A percentile compares a stretch with the other conserved stretches of the same genome.
Conservation (phyloP, 2,797 vertebrate species). For the Okamejei kenojei region DNA sequence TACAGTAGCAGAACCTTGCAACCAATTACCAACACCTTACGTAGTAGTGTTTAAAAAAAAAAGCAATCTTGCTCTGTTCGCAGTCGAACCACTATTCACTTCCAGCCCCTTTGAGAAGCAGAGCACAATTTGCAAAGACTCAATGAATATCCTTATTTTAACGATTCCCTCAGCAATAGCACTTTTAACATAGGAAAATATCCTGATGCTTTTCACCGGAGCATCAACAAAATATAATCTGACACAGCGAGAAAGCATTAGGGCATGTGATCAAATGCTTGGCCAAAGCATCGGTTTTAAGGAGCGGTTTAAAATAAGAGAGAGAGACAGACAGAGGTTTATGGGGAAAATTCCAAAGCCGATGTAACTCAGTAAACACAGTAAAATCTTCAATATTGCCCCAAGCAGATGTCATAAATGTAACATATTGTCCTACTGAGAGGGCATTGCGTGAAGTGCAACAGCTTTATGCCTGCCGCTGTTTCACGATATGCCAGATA, state of each 20-base stretch:
- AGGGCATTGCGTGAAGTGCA: neutral
- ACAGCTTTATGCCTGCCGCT: neutral
- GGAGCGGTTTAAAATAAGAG: neutral
- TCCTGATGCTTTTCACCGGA: neutral
- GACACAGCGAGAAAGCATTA: neutral
- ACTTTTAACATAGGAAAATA: neutral
- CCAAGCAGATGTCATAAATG: neutral
- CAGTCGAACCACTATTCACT: neutral
- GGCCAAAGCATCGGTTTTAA: neutral
- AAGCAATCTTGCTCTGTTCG: neutral
- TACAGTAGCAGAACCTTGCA: constrained; percentile 30
- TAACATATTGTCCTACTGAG: neutral
- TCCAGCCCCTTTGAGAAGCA: constrained; percentile 13
- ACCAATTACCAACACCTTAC: constrained; percentile 37
- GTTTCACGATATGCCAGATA: neutral
- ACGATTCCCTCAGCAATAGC: neutral
- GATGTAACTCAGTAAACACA: neutral
- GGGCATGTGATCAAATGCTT: neutral
- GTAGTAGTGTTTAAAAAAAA: neutral
- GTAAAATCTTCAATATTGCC: neutral
- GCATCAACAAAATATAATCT: neutral
- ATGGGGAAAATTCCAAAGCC: neutral
- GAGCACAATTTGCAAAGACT: neutral
- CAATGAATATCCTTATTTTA: neutral
- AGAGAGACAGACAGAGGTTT: neutral